A percentile compares a stretch with the other conserved stretches of the same genome.
phyloP scores from a whole-genome alignment of 2,113 vertebrate genomes.

The Tyrannus savana region DNA sequence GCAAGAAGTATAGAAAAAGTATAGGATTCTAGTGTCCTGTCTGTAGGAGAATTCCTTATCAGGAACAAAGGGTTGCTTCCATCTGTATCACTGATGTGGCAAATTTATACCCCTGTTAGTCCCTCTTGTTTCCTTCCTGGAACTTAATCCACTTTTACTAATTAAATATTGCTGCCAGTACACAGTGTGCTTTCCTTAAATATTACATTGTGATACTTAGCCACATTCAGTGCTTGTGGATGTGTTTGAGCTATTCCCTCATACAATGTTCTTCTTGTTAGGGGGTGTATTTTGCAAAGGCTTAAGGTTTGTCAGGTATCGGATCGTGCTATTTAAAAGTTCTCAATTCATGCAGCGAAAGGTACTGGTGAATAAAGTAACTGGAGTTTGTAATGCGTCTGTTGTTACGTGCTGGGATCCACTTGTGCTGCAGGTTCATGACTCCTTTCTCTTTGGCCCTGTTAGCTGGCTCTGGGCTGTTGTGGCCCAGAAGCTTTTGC shows the following conservation, averaged over 20 bases:
- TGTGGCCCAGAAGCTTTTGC: neutral
- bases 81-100: neutral
- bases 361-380: neutral
- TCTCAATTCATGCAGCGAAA: neutral
- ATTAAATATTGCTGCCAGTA: neutral
- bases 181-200: neutral
- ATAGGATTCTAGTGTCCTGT: neutral
- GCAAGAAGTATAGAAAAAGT: neutral
- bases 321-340: neutral
- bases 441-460: neutral
- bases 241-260: neutral
- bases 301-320: neutral
- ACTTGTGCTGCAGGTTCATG: neutral
- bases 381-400: neutral
- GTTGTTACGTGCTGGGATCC: accelerated
- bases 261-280: neutral
- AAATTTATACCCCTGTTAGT: neutral
- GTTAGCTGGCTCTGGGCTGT: neutral
- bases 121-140: neutral
- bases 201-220: neutral
- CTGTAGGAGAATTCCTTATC: neutral
- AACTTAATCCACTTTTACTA: neutral
- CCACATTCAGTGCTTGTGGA: neutral
- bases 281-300: neutral
- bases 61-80: neutral